These are phyloP conservation scores for Pterois miles DNA, from an alignment of 2,797 vertebrate genomes.

Conservation along the genomic window DNA sequence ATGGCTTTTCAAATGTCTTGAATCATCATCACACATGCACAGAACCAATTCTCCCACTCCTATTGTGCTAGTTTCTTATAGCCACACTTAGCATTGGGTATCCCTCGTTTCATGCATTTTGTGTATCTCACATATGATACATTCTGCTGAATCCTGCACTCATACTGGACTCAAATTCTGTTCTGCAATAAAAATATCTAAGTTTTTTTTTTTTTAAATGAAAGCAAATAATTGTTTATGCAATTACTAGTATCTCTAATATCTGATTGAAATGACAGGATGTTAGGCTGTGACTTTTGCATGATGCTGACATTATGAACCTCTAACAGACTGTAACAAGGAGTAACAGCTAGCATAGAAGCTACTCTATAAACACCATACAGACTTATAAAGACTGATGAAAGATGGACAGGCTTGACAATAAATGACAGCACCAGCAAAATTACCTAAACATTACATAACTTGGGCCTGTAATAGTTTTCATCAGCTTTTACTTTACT, in stretches of 20 bases:
- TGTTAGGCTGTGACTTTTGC: neutral
- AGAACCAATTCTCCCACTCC: neutral
- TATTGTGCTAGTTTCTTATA: neutral
- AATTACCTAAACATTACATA: too few species aligned
- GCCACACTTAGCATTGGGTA: neutral
- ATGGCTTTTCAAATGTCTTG: neutral
- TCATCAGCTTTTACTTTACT: neutral
- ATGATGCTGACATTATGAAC: neutral
- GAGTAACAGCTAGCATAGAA: neutral
- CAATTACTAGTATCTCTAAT: neutral
- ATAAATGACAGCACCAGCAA: neutral
- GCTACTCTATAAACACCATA: neutral
- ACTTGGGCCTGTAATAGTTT: neutral
- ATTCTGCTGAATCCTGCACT: neutral
- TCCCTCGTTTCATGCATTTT: neutral
- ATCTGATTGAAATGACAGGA: neutral
- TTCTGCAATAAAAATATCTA: neutral
- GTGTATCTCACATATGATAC: neutral
- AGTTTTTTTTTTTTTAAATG: rapidly evolving
- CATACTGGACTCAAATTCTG: neutral
- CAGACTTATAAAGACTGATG: neutral
- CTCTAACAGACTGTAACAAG: neutral
- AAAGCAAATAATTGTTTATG: neutral
- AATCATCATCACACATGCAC: neutral
- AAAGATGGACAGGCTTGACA: neutral